Evolutionary conservation across 2,888 invertebrate genomes (phyloP).

Genomic region (Dicroscelio sp.): DNA sequence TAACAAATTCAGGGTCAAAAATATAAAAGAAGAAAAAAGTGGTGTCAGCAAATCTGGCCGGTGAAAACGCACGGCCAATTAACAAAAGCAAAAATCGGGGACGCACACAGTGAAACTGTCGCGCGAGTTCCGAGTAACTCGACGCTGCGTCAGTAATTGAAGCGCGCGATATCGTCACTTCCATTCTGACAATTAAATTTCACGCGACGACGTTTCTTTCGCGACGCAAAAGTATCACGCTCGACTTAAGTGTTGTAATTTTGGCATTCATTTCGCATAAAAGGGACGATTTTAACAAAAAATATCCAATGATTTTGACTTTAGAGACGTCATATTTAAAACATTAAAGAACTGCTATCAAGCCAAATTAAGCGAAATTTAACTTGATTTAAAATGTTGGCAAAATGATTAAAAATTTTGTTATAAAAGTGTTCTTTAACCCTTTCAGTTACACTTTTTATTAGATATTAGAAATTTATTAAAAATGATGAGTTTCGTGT

Average conservation of each 20-base stretch:
- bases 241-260: neutral
- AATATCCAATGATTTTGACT: too few species aligned
- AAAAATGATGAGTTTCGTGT: too few species aligned
- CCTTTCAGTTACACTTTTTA: too few species aligned
- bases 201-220: conserved; percentile 47
- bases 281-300: too few species aligned
- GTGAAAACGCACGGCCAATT: conserved; percentile 82
- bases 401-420: too few species aligned
- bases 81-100: conserved; percentile 82
- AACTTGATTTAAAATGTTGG: too few species aligned
- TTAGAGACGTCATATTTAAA: too few species aligned
- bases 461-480: too few species aligned
- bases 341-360: too few species aligned
- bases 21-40: too few species aligned
- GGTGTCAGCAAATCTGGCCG: conserved; percentile 59
- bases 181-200: conserved; percentile 72
- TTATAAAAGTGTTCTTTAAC: too few species aligned
- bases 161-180: conserved; percentile 58
- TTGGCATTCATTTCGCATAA: neutral
- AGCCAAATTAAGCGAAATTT: too few species aligned
- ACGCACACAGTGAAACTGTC: conserved; percentile 84
- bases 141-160: conserved; percentile 65
- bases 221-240: conserved; percentile 31
- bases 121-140: conserved; percentile 59
- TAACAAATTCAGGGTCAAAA: conserved; percentile 46